These are phyloP conservation scores for Pinna nobilis DNA, from an alignment of 1,140 invertebrate genomes.

Conservation along the genomic window DNA sequence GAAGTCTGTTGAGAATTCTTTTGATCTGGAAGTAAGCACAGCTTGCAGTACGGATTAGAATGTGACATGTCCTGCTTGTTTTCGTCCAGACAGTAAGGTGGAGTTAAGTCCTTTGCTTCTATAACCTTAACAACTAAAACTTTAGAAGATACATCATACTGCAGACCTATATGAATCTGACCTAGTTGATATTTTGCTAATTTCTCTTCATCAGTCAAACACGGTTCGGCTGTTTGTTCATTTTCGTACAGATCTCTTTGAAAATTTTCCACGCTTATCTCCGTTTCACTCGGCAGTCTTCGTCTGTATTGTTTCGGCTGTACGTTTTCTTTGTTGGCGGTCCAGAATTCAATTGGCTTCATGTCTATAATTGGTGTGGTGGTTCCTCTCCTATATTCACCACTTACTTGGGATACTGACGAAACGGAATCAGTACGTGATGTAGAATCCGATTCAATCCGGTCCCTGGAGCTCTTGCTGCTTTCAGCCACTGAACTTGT, in stretches of 20 bases:
- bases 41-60: constrained; percentile 75
- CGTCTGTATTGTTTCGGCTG: constrained; percentile 67
- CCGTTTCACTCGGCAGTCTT: constrained; percentile 69
- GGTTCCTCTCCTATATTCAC: constrained; percentile 56
- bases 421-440: constrained; percentile 68
- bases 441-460: constrained; percentile 58
- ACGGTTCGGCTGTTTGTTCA: constrained; percentile 56
- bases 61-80: constrained; percentile 73
- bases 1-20: constrained; percentile 72
- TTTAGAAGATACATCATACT: constrained; percentile 72
- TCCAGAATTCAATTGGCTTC: constrained; percentile 76
- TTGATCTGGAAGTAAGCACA: constrained; percentile 69
- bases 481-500: constrained; percentile 62
- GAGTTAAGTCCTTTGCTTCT: constrained; percentile 73
- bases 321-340: constrained; percentile 72
- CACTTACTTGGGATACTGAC: constrained; percentile 53
- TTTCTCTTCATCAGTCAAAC: constrained; percentile 72
- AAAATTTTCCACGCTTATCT: constrained; percentile 72
- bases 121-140: constrained; percentile 73
- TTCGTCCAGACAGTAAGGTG: constrained; percentile 71
- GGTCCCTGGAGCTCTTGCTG: constrained; percentile 52
- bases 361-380: constrained; percentile 74
- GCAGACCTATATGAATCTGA: constrained; percentile 73
- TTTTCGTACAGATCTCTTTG: constrained; percentile 70
- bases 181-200: constrained; percentile 70